These are phyloP conservation scores for zebrafish (Danio rerio) DNA, from an alignment of 2,113 vertebrate species.

Conservation along the genomic window GRCz12tu NC_133193.1:18897001-18897500, in stretches of 20 bases:
- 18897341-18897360: constrained; percentile 97
- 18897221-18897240: constrained; percentile 95
- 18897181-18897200: constrained; percentile 60
- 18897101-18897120: constrained; percentile 47
- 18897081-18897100: constrained; percentile 54
- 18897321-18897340: constrained; percentile 88
- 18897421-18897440: constrained; percentile 97
- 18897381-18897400: constrained; percentile 91
- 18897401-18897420: constrained; percentile 94
- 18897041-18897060: neutral
- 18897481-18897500: constrained; percentile 94
- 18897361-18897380: constrained; percentile 85
- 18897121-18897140: constrained; percentile 2
- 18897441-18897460: constrained; percentile 83
- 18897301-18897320: constrained; percentile 92
- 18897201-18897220: constrained; percentile 83
- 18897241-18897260: constrained; percentile 95
- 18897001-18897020: constrained; percentile 90
- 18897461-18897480: constrained; percentile 84
- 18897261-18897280: constrained; percentile 96
- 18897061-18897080: constrained; percentile 38
- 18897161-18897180: constrained; percentile 77
- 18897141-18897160: neutral
- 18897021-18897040: constrained; percentile 76
- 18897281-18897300: constrained; percentile 93